A percentile compares a stretch with the other conserved stretches of the same genome.
phyloP scores from a whole-genome alignment of 2,113 vertebrate genomes.

The Zosterops japonicus region DNA sequence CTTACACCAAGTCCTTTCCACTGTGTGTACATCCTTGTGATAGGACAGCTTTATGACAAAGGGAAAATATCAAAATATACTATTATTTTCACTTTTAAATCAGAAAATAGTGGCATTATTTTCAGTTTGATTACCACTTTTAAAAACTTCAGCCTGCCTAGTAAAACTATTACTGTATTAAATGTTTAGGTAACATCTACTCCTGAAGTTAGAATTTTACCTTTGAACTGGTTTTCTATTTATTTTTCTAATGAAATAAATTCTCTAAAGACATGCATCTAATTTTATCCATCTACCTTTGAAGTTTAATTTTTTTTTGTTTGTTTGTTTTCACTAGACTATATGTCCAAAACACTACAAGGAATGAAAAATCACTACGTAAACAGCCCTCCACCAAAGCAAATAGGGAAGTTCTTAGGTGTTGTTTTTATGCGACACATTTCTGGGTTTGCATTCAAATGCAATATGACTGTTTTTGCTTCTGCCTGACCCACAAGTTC shows the following conservation, averaged over 20 bases:
- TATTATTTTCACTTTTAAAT: neutral
- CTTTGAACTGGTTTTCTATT: neutral
- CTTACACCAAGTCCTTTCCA: neutral
- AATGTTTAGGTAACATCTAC: neutral
- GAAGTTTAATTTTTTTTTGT: neutral
- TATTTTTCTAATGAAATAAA: neutral
- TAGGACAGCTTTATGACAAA: neutral
- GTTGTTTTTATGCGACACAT: neutral
- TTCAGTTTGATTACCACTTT: neutral
- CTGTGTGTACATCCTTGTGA: neutral
- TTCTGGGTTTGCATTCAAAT: neutral
- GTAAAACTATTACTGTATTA: neutral
- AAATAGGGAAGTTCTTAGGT: neutral
- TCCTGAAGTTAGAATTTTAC: neutral
- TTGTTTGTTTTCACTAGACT: neutral
- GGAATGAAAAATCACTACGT: neutral
- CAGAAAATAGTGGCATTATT: neutral
- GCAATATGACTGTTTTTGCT: neutral
- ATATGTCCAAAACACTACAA: neutral
- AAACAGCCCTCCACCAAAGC: neutral
- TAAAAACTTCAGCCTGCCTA: neutral
- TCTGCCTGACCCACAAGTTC: neutral
- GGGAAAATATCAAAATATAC: neutral
- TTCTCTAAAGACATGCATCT: neutral
- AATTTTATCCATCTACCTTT: neutral